Base-by-base conservation (phyloP, 2,797 vertebrate genomes). In the Fringilla coelebs region DNA sequence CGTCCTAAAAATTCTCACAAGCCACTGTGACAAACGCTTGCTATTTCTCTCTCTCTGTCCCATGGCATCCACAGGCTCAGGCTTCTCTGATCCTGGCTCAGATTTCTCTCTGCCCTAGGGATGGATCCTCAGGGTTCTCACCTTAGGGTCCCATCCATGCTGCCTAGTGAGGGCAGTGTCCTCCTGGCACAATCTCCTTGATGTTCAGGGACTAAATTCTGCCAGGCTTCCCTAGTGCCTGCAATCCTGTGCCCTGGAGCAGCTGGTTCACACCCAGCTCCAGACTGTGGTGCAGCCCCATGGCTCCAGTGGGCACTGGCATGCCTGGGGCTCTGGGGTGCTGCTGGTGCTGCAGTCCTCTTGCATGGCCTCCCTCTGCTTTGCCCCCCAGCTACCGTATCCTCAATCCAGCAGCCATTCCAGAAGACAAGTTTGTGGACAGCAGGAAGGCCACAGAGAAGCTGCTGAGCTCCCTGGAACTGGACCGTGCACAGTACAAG, bases 381-480 rank as follows among this genome's bases (percentile, higher is more conserved):
- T 20, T 97, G 17, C 57, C 93, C 75, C 20, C 5, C 96, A 99
- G 99, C 68, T 99, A 99, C 96, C 99, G 99, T 73, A 99, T 99
- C 95, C 97, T 99, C 96, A 99, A 99, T 75, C 99, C 99, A 63
- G 97, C 98, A 3, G 98, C 99, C 81, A 99, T 99, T 95, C 99
- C 99, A 7, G 99, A 99, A 4, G 99, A 99, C 92, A 99, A 97
- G 93, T 99, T 99, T 93, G 96, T 99, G 96, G 99, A 99, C 96
- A 99, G 99, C 97, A 98, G 98, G 96, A 99, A 99, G 96, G 99
- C 98, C 94, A 98, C 99, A 15, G 99, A 99, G 97, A 99, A 99
- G 96, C 97, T 99, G 91, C 96, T 99, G 96, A 95, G 92, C 58
- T 99, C 98, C 6, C 94, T 99, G 92, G 98, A 99, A 9, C 97